Base-by-base conservation (phyloP, 2,797 vertebrate genomes). In the Helostoma temminkii region DNA sequence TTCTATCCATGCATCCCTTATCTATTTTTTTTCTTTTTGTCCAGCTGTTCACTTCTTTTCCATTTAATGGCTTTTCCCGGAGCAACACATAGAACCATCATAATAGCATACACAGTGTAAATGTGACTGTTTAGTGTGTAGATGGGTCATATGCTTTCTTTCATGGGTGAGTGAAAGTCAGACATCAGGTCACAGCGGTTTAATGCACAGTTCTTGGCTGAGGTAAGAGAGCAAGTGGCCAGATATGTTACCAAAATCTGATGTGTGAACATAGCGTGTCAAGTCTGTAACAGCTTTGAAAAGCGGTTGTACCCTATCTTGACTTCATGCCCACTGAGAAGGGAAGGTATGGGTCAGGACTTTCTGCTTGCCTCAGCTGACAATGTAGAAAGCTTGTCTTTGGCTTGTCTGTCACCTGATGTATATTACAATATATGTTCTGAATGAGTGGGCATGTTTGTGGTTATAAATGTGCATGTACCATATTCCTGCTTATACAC, bases 221-320 rank as follows among this genome's bases (percentile, higher is more conserved):
- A 56, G 19, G 50, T 60, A 21, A 48, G 4, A 52, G 8, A 49
- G 18, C 12, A 71, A 54, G 43, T 15, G 43, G 30, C 19, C 18
- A 28, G 32, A 45, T 66, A 24, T 58, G 22, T 75, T 79, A 65
- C 55, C 16, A 59, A 76, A 79, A 78, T 66, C 18, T 25, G 14
- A 7, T 3, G 5, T 57, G 12, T 3, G 11, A 53, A 48, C 61
- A 37, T 45, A 61, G 45, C 9, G 1, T 77, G 75, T 78, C 68
- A 71, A 60, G 30, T 66, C 67, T 34, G 39, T 56, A 71, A 77
- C 52, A 54, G 22, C 34, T 73, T 36, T 45, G 61, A 63, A 34
- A 65, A 49, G 64, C 9, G 34, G 16, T 32, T 56, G 76, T 66
- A 65, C 43, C 72, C 70, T 52, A 6, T 11, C 55, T 61, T 67